Evolutionary conservation across 1,140 invertebrate genomes (phyloP).

Genomic region (Dendrolimus kikuchii): DNA sequence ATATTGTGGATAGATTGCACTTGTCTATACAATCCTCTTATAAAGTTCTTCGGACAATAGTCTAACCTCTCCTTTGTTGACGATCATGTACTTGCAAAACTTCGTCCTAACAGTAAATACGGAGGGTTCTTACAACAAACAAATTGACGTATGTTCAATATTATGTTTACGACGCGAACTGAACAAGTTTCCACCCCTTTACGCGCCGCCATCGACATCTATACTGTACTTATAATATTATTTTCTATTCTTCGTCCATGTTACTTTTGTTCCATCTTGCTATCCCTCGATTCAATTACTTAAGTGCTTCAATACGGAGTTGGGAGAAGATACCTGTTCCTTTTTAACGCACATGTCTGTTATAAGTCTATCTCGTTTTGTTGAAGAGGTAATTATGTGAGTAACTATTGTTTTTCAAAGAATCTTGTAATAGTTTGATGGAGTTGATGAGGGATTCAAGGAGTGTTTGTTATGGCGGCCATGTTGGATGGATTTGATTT

Average conservation of each 20-base stretch:
- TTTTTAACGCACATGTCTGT: conserved; percentile 18
- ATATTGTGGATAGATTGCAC: too few species aligned
- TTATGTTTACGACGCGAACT: conserved; percentile 40
- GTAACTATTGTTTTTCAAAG: conserved; percentile 63
- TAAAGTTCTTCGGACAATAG: too few species aligned
- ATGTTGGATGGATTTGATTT: conserved; percentile 37
- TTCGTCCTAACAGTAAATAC: conserved; percentile 2
- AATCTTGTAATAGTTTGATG: conserved; percentile 46
- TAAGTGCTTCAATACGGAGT: conserved; percentile 53
- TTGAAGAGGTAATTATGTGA: conserved; percentile 56
- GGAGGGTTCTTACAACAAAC: conserved; percentile 12
- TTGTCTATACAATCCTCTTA: too few species aligned
- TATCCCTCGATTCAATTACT: conserved; percentile 63
- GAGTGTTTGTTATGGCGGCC: conserved; percentile 25
- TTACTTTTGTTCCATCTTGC: conserved; percentile 25
- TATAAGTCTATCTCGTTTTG: conserved; percentile 16
- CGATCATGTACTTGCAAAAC: too few species aligned
- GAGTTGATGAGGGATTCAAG: conserved; percentile 48
- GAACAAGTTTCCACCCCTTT: conserved; percentile 3
- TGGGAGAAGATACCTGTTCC: conserved; percentile 32
- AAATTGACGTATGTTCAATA: conserved; percentile 44
- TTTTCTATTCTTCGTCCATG: conserved; percentile 50
- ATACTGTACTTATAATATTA: conserved; percentile 57
- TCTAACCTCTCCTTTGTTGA: too few species aligned
- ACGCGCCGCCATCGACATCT: conserved; percentile 20